These are phyloP conservation scores for Trimorus sp. DNA, from an alignment of 2,888 invertebrate species.

Conservation along the genomic window DNA sequence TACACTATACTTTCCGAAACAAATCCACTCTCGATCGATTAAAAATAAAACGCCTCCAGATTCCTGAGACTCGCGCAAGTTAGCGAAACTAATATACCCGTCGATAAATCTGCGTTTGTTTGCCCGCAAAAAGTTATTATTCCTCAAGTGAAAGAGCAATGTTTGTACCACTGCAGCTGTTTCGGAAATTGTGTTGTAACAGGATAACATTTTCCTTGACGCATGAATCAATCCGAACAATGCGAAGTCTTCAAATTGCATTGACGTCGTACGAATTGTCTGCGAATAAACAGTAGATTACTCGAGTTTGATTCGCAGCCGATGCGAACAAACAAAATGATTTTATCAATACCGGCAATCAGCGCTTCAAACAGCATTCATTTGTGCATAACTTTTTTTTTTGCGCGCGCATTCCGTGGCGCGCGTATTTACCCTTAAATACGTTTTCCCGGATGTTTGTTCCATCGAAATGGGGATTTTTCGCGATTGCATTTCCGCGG, in stretches of 20 bases:
- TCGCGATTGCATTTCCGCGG: neutral
- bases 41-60: neutral
- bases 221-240: slow-evolving; percentile 51
- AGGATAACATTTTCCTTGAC: slow-evolving; percentile 51
- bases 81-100: slow-evolving; percentile 5
- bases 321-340: slow-evolving; percentile 49
- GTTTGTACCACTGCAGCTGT: slow-evolving; percentile 38
- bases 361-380: slow-evolving; percentile 42
- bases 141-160: slow-evolving; percentile 22
- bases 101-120: slow-evolving; percentile 23
- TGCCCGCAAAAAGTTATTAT: slow-evolving; percentile 30
- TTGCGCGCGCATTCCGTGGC: neutral
- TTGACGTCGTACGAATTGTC: slow-evolving; percentile 51
- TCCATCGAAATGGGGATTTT: slow-evolving; percentile 15
- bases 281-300: slow-evolving; percentile 51
- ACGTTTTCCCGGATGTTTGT: slow-evolving; percentile 13
- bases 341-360: slow-evolving; percentile 53
- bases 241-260: slow-evolving; percentile 36
- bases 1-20: too few relatives aligned
- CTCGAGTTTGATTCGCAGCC: slow-evolving; percentile 35
- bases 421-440: slow-evolving; percentile 23
- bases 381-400: slow-evolving; percentile 37
- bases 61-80: neutral
- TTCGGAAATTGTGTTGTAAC: slow-evolving; percentile 50
- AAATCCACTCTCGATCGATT: too few relatives aligned